Conservation (phyloP, 2,888 invertebrate genomes). For the Auanema sp. region DNA sequence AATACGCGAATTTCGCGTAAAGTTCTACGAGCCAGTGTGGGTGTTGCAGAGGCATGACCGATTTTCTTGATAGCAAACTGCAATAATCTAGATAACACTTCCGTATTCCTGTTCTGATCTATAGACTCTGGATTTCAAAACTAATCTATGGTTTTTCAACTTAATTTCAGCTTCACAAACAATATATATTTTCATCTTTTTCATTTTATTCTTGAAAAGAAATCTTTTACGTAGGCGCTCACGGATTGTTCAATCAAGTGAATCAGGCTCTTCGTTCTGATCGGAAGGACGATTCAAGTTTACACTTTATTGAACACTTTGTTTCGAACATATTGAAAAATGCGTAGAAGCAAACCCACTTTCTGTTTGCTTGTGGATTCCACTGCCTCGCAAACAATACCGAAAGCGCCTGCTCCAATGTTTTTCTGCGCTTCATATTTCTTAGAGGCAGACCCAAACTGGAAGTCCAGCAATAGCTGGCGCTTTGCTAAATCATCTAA, state of each 20-base stretch:
- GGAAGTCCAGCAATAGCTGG: slow-evolving; percentile 56
- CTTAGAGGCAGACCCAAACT: slow-evolving; percentile 47
- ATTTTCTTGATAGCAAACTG: slow-evolving; percentile 61
- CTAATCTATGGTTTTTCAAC: not conserved
- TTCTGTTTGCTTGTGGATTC: slow-evolving; percentile 39
- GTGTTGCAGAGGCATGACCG: slow-evolving; percentile 60
- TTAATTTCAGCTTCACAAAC: not conserved
- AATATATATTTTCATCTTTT: not conserved
- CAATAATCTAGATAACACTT: not conserved
- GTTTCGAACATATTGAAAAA: not conserved
- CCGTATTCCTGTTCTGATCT: no score
- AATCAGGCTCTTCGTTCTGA: no score
- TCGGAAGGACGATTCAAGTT: no score
- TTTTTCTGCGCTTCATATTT: slow-evolving; percentile 51
- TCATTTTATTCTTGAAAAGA: no score
- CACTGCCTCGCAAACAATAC: slow-evolving; percentile 59
- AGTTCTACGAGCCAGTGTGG: slow-evolving; percentile 57
- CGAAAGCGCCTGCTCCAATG: slow-evolving; percentile 60
- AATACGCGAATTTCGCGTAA: slow-evolving; percentile 59
- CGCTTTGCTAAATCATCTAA: slow-evolving; percentile 56
- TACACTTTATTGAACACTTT: no score
- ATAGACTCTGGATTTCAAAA: not conserved
- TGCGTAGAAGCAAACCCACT: slow-evolving; percentile 20
- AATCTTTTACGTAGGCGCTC: no score
- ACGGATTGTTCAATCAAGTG: no score